Percentiles rank a stretch among this genome's conserved stretches.
phyloP scores from a whole-genome alignment of 2,888 invertebrate species.

The Dinocampus coccinellae region DNA sequence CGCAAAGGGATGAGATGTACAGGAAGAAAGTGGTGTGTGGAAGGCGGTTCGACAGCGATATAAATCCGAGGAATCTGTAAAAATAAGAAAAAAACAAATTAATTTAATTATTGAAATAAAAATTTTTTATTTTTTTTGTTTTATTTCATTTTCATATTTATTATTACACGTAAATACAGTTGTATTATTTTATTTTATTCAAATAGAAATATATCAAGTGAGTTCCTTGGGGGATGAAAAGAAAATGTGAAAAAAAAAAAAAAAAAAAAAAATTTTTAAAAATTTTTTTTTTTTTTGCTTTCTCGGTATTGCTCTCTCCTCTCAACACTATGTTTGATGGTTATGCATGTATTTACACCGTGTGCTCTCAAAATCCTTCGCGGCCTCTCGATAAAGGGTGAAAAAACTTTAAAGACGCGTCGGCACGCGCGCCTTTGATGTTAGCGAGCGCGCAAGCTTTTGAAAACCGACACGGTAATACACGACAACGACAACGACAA shows the following conservation, averaged over 20 bases:
- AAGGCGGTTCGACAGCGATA: constrained; percentile 23
- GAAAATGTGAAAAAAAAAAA: neutral
- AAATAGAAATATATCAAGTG: no score
- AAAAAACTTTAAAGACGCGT: constrained; percentile 64
- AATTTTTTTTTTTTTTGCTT: neutral
- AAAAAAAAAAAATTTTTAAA: no score
- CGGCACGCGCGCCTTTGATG: constrained; percentile 61
- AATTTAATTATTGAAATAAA: neutral
- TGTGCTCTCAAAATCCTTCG: constrained; percentile 50
- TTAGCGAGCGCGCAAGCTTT: constrained; percentile 47
- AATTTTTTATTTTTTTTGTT: no score
- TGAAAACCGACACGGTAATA: constrained; percentile 46
- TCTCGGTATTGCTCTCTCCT: constrained; percentile 35
- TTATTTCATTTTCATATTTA: no score
- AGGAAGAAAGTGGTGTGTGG: constrained; percentile 13
- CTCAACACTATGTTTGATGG: constrained; percentile 33
- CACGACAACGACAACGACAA: no score
- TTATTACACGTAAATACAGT: no score
- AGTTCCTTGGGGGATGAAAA: no score
- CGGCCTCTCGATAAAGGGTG: constrained; percentile 61
- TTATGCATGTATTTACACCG: constrained; percentile 32
- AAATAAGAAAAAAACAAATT: constrained; percentile 9
- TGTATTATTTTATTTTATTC: no score
- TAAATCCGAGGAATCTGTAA: neutral
- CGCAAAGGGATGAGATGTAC: constrained; percentile 13